Conservation (phyloP, 2,113 vertebrate genomes). For the Ceyx margarethae region DNA sequence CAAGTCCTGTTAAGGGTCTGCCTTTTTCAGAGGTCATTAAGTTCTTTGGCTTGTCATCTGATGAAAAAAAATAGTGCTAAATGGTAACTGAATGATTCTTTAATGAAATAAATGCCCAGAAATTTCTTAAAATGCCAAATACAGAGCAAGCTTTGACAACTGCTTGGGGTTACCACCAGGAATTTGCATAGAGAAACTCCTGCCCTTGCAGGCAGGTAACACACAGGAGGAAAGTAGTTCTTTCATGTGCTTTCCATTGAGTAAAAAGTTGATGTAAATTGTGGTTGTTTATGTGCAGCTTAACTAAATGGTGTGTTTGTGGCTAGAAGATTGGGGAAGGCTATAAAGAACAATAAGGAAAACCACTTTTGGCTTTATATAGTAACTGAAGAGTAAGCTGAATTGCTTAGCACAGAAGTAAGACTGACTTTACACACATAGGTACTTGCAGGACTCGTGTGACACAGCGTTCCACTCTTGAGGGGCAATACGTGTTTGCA, state of each 20-base stretch:
- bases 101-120: neutral
- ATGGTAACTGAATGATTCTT: neutral
- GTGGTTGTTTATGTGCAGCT: slow-evolving; percentile 30
- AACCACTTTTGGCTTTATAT: slow-evolving; percentile 1
- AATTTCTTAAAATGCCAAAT: slow-evolving; percentile 19
- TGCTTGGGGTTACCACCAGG: slow-evolving; percentile 3
- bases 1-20: neutral
- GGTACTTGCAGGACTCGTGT: neutral
- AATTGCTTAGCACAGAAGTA: neutral
- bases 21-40: neutral
- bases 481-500: neutral
- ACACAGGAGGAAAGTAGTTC: slow-evolving; percentile 14
- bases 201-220: slow-evolving; percentile 9
- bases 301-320: slow-evolving; percentile 46
- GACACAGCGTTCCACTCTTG: neutral
- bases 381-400: neutral
- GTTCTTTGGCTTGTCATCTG: neutral
- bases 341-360: slow-evolving; percentile 21
- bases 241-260: slow-evolving; percentile 43
- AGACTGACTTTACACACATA: neutral
- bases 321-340: neutral
- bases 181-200: neutral
- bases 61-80: neutral
- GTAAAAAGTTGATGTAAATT: slow-evolving; percentile 30
- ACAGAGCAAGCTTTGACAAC: neutral